A percentile compares a stretch with the other conserved stretches of the same genome.
These are phyloP conservation scores for Ciconia nigra DNA, from an alignment of 2,797 vertebrate genomes.

Conservation along the genomic window DNA sequence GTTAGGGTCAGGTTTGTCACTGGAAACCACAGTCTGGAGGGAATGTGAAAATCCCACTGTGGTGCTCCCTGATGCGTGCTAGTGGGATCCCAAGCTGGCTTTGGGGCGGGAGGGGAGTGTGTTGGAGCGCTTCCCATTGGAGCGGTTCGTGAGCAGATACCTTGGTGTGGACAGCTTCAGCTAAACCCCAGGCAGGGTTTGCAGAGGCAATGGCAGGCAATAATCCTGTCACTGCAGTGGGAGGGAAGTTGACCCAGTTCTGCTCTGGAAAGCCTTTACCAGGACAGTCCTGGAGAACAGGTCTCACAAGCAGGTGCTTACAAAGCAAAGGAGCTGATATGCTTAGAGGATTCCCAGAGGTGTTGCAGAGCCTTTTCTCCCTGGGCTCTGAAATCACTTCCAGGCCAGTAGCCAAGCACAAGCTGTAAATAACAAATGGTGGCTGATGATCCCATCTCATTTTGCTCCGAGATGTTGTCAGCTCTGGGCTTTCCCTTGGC, in stretches of 20 bases:
- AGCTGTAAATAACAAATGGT: background rate
- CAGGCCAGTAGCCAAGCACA: background rate
- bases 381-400: background rate
- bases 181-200: background rate
- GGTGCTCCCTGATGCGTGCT: rapidly evolving
- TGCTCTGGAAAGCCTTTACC: background rate
- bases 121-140: background rate
- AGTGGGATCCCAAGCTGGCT: rapidly evolving
- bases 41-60: background rate
- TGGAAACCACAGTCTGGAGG: background rate
- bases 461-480: background rate
- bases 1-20: background rate
- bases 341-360: background rate
- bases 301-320: background rate
- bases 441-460: background rate
- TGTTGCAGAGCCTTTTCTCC: background rate
- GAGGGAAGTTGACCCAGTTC: background rate
- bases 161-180: background rate
- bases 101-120: rapidly evolving
- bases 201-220: background rate
- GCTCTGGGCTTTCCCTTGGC: background rate
- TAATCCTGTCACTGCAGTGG: no score
- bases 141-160: background rate
- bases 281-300: background rate
- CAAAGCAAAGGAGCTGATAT: background rate